phyloP scores from a whole-genome alignment of 2,888 invertebrate species.

The Drosophila gaucha region DNA sequence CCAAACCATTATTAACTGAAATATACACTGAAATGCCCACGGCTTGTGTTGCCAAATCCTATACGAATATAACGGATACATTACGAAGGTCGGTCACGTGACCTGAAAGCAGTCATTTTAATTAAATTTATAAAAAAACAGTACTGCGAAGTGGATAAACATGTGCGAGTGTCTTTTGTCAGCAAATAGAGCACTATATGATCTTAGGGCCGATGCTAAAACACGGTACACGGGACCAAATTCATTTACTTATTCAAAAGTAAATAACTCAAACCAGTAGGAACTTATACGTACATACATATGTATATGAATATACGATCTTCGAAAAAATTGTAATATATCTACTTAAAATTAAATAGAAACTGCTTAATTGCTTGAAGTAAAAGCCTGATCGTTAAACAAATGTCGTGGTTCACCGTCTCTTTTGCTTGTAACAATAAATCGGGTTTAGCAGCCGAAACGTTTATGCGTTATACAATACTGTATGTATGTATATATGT shows the following conservation, averaged over 20 bases:
- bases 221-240: background rate
- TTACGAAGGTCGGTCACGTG: conserved; percentile 84
- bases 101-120: conserved; percentile 81
- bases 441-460: too few species aligned
- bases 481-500: too few species aligned
- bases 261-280: too few species aligned
- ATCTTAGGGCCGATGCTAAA: conserved; percentile 18
- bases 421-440: too few species aligned
- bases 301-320: too few species aligned
- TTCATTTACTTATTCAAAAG: background rate
- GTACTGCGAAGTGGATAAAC: conserved; percentile 46
- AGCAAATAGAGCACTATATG: conserved; percentile 44
- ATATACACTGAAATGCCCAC: conserved; percentile 39
- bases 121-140: conserved; percentile 84
- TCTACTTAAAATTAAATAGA: too few species aligned
- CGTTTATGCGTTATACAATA: too few species aligned
- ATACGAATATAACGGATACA: conserved; percentile 83
- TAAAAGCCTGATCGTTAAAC: too few species aligned
- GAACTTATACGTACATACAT: too few species aligned
- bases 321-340: too few species aligned
- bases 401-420: too few species aligned
- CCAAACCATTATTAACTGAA: conserved; percentile 50
- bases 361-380: too few species aligned
- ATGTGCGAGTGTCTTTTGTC: conserved; percentile 76
- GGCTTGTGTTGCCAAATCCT: conserved; percentile 41